Percentiles rank a stretch among this genome's conserved stretches.
These are phyloP conservation scores for Lagorchestes hirsutus DNA, from an alignment of 2,797 vertebrate species.

Conservation along the genomic window DNA sequence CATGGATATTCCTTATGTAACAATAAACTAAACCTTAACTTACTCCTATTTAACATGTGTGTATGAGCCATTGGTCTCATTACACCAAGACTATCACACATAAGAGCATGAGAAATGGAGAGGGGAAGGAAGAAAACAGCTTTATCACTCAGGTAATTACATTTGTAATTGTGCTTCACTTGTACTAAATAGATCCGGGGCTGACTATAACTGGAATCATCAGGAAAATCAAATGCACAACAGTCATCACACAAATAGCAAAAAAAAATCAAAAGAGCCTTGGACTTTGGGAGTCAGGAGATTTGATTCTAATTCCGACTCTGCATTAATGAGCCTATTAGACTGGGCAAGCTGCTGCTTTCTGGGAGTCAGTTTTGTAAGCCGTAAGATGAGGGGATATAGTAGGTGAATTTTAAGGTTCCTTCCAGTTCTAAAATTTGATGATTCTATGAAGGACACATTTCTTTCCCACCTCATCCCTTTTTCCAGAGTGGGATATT, in stretches of 20 bases:
- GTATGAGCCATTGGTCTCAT: not conserved
- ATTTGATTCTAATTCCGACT: not conserved
- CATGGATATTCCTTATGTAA: conserved; percentile 33
- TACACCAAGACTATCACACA: not conserved
- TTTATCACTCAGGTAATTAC: conserved; percentile 20
- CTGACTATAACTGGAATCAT: conserved; percentile 40
- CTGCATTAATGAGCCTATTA: not conserved
- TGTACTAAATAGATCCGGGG: not conserved
- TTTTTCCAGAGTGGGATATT: not conserved
- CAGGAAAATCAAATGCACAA: conserved; percentile 48
- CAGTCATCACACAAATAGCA: not conserved
- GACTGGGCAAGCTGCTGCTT: not conserved
- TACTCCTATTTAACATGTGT: not conserved
- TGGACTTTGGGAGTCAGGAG: not conserved
- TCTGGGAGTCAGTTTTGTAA: not conserved
- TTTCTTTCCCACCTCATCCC: not conserved
- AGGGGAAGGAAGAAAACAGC: not conserved
- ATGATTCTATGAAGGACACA: not conserved
- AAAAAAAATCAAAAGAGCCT: not conserved
- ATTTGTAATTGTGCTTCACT: conserved; percentile 20
- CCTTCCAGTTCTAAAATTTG: not conserved
- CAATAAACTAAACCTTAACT: conserved; percentile 10
- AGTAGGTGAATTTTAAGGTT: not conserved
- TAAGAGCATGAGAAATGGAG: not conserved
- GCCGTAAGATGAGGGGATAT: not conserved